Percentiles rank a stretch among this genome's conserved stretches.
These are phyloP conservation scores for Baryphthengus martii DNA, from an alignment of 2,113 vertebrate genomes.

Conservation along the genomic window DNA sequence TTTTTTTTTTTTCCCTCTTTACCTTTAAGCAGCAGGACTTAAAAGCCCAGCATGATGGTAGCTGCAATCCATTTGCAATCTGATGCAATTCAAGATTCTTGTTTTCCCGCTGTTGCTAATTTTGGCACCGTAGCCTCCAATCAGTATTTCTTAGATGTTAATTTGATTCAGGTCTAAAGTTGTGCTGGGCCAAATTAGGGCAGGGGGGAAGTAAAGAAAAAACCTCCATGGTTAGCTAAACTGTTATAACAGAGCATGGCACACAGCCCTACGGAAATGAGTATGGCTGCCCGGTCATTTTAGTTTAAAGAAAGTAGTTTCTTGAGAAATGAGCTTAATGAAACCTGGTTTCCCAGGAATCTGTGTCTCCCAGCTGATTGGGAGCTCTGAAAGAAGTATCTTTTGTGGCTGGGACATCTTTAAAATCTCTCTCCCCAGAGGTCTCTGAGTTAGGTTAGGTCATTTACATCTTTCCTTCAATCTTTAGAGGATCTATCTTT, in stretches of 20 bases:
- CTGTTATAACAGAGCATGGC: neutral
- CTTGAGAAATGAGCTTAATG: neutral
- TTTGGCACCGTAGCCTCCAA: conserved; percentile 37
- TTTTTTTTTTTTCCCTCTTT: neutral
- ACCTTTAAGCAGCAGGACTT: conserved; percentile 35
- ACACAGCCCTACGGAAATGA: neutral
- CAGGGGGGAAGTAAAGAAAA: neutral
- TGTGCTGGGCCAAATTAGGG: neutral
- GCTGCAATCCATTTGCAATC: conserved; percentile 54
- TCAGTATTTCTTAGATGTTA: conserved; percentile 33
- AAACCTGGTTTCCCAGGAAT: neutral
- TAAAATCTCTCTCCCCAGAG: neutral
- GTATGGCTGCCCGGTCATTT: neutral
- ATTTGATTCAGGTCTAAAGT: conserved; percentile 29
- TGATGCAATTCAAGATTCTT: conserved; percentile 45
- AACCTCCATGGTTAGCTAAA: neutral
- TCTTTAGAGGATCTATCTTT: neutral
- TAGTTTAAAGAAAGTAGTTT: neutral
- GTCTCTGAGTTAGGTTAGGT: neutral
- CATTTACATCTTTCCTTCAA: neutral
- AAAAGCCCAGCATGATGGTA: conserved; percentile 49
- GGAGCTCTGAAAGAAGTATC: neutral
- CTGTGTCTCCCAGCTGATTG: neutral
- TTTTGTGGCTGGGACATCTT: neutral
- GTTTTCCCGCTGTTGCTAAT: conserved; percentile 64